These are phyloP conservation scores for Limanda limanda DNA, from an alignment of 2,113 vertebrate species.

Conservation along the genomic window DNA sequence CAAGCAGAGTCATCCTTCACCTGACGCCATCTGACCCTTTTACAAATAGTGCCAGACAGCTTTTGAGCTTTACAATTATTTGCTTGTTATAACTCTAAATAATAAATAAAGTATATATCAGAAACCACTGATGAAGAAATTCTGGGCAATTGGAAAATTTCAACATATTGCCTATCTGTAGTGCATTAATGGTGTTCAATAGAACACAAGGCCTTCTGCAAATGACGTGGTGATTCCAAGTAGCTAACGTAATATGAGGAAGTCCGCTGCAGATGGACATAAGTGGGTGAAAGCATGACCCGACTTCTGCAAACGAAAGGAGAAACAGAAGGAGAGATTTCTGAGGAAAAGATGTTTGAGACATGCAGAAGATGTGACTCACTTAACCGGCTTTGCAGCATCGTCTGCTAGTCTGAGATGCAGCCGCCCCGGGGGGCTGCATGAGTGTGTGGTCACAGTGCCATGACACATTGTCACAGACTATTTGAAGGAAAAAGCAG, in stretches of 20 bases:
- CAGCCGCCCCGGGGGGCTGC: neutral
- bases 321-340: neutral
- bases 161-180: too few relatives aligned
- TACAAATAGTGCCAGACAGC: too few relatives aligned
- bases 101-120: too few relatives aligned
- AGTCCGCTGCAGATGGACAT: neutral
- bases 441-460: constrained; percentile 10
- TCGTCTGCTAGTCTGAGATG: constrained; percentile 2
- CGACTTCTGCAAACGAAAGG: constrained; percentile 10
- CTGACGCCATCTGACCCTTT: too few relatives aligned
- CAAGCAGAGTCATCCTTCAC: too few relatives aligned
- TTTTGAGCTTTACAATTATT: too few relatives aligned
- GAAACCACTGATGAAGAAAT: too few relatives aligned
- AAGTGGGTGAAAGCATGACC: constrained; percentile 36
- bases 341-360: too few relatives aligned
- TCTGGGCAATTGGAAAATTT: too few relatives aligned
- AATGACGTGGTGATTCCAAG: too few relatives aligned
- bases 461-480: constrained; percentile 21
- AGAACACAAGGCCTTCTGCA: neutral
- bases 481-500: constrained; percentile 1
- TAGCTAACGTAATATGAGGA: constrained; percentile 2
- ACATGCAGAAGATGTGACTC: constrained; percentile 22
- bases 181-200: too few relatives aligned
- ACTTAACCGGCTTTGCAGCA: constrained; percentile 28
- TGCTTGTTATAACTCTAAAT: too few relatives aligned